Evolutionary conservation across 2,888 invertebrate genomes (phyloP), one percentile per base, ranked within the genome.

Genomic region (Chymomyza amoena): DNA sequence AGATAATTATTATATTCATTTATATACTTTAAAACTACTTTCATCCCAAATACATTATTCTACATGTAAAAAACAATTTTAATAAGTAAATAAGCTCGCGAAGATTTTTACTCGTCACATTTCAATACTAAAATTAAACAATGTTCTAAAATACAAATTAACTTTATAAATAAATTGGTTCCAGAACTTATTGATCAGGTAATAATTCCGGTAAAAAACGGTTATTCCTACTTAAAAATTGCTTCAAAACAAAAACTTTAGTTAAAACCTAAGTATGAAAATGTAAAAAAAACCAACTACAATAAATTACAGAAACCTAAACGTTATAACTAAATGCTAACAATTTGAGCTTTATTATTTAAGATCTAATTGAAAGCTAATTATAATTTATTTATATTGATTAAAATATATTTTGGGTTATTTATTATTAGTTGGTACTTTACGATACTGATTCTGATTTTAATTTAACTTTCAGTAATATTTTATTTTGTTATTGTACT

Each of bases 151-250:
- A 13, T 50, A 81, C 82, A 75, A 66, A 67, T 78, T 75, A 72
- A 62, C 77, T 25, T 25, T 25, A 69, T 81, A 84, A 74, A 79
- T 45, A 45, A 45, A 45, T 45, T 45, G 39, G 84, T 81, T 81
- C 81, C 32, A 78, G 79, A 79, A 32, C 32, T 1, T 13, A 83
- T 81, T 83, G 84, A 83, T 74, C 85, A 85, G 81, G 82, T 85
- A 82, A 86, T 86, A 85, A 85, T 85, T 82, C 83, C 85, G 84
- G 78, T 83, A 81, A 45, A 1, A 45, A 45, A 45, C 10, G 39
- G 32, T 7, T 32, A 13, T 45, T 45, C 13, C 39, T 13, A 45
- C 39, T 45, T 13, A 13, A 45, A 45, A 45, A 13, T 45, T 45
- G 39, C 39, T 45, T 45, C 39, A 2, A 45, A 13, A 45, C 6